Evolutionary conservation across 2,113 vertebrate species (phyloP).

Genomic region (Procavia capensis): DNA sequence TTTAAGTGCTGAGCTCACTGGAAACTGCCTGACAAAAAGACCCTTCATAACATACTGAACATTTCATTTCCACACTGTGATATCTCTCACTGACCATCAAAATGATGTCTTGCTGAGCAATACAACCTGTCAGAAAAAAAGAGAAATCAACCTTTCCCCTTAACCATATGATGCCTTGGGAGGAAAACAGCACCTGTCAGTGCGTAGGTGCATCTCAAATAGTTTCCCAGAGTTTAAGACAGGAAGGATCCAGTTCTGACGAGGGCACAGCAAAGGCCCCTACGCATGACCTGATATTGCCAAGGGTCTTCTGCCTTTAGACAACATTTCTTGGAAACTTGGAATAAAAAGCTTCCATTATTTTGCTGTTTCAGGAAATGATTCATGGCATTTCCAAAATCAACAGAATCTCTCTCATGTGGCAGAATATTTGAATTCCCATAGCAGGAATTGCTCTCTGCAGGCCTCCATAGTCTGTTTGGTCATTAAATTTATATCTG

Average conservation of each 20-base stretch:
- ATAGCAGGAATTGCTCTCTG: conserved; percentile 26
- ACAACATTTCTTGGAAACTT: conserved; percentile 72
- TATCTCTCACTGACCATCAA: background rate
- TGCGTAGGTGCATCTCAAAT: background rate
- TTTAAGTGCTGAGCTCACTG: conserved; percentile 6
- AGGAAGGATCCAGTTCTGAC: background rate
- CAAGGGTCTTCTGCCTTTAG: conserved; percentile 45
- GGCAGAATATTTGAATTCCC: conserved; percentile 71
- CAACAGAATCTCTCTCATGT: conserved; percentile 68
- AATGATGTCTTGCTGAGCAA: background rate
- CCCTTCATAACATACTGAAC: conserved; percentile 19
- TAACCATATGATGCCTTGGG: background rate
- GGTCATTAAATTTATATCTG: background rate
- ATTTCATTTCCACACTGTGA: background rate
- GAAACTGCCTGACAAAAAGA: conserved; percentile 57
- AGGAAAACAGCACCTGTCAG: background rate
- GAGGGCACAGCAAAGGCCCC: background rate
- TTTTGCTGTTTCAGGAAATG: conserved; percentile 78
- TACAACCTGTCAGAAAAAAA: background rate
- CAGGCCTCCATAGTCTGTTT: background rate
- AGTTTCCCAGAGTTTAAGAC: background rate
- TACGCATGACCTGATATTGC: background rate
- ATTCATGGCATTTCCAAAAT: conserved; percentile 74
- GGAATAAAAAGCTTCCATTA: conserved; percentile 66
- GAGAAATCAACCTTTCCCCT: background rate